Evolutionary conservation across 2,113 vertebrate species (phyloP), one percentile per base, ranked within the genome.

Genomic region (Corynorhinus townsendii): DNA sequence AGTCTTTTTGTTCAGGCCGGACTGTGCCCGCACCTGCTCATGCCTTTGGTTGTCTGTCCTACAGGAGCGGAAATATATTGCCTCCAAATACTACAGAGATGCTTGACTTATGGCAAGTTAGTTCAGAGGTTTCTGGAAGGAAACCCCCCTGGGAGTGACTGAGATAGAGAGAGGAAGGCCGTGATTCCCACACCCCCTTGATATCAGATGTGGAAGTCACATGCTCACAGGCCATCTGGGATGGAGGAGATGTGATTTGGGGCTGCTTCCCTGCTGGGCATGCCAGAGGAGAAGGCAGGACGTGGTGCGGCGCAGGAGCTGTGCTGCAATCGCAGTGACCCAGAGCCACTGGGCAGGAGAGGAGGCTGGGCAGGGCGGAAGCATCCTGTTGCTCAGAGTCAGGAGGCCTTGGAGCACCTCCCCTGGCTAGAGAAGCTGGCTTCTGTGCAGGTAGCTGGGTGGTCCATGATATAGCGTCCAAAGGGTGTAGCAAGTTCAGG

Each of bases 401-500:
- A 80, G 64, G 86, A 47, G n/a, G 26, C 28, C 81, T 75, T 69
- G 84, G 40, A 95, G 77, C 86, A 82, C 71, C 73, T 91, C 83
- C 73, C 54, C 72, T 95, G 43, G 33, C 69, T 87, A 43, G 52
- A 91, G 49, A 89, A 76, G 26, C 87, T 84, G 93, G 94, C 86
- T 80, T 54, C 76, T 62, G 45, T 77, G 56, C 89, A 83, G 79
- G 80, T 71, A 94, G 88, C 95, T 95, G 96, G 97, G 95, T 97
- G 96, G 97, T 95, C 94, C 73, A 80, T 86, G 89, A 33, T 35
- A 86, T 1, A 89, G 96, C 49, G 49, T 94, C 96, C 96, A 94
- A 89, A 89, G 93, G 76, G 87, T 92, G 66, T 86, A 95, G 89
- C 96, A 95, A 95, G 97, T 93, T 96, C n/a, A 92, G 97, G 94